phyloP scores from a whole-genome alignment of 2,888 invertebrate species.

The Xestobium rufovillosum region DNA sequence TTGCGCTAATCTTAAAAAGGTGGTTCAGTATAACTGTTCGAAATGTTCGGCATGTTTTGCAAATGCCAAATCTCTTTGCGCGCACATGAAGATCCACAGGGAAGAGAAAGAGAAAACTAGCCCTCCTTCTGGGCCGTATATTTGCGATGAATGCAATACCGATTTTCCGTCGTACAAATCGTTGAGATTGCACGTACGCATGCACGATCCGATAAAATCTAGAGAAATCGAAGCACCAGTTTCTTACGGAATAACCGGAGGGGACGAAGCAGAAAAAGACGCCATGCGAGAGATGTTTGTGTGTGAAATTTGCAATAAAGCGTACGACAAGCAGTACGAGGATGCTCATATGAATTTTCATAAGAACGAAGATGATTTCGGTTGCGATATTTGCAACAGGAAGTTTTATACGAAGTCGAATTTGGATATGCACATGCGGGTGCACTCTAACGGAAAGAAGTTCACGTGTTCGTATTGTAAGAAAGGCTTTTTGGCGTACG shows the following conservation, averaged over 20 bases:
- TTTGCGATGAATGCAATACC: slow-evolving; percentile 61
- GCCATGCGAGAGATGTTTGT: slow-evolving; percentile 40
- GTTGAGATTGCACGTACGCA: slow-evolving; percentile 60
- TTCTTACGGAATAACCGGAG: slow-evolving; percentile 35
- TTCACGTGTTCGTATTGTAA: slow-evolving; percentile 40
- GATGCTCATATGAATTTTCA: slow-evolving; percentile 63
- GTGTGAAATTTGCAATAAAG: slow-evolving; percentile 48
- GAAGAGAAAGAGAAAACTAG: slow-evolving; percentile 22
- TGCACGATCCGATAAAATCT: slow-evolving; percentile 62
- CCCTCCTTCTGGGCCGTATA: slow-evolving; percentile 38
- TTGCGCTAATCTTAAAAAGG: slow-evolving; percentile 31
- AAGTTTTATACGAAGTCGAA: slow-evolving; percentile 59
- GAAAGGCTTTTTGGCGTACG: slow-evolving; percentile 35
- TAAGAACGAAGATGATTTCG: slow-evolving; percentile 47
- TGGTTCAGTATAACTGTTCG: slow-evolving; percentile 19
- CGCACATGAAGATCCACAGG: slow-evolving; percentile 53
- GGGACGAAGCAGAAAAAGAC: slow-evolving; percentile 32
- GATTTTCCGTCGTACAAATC: slow-evolving; percentile 60
- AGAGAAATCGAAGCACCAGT: slow-evolving; percentile 47
- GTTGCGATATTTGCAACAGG: slow-evolving; percentile 64
- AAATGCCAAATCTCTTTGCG: slow-evolving; percentile 44
- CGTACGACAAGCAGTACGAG: slow-evolving; percentile 45
- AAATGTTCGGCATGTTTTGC: slow-evolving; percentile 35
- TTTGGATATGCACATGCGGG: slow-evolving; percentile 66
- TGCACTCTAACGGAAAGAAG: slow-evolving; percentile 54